Base-by-base conservation (phyloP, 1,140 invertebrate genomes). In the Drosophila kohkoa region DNA sequence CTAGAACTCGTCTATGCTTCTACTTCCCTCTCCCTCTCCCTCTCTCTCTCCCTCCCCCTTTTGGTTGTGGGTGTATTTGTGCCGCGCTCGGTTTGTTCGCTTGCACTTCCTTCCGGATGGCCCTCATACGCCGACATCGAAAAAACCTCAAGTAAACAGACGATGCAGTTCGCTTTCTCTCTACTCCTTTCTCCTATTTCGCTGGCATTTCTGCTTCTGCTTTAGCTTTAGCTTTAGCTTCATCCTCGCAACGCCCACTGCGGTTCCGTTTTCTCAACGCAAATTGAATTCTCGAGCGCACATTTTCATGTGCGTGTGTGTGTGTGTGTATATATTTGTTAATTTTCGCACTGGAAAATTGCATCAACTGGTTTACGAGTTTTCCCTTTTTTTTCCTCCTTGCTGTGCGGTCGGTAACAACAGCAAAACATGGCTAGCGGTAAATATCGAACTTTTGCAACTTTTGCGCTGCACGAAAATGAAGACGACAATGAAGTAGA, bases 311-410 rank as follows among this genome's bases (percentile, higher is more conserved):
- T 86, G 77, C 82, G 49, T 57, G 55, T 46, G 51, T 62, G 63
- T 48, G 43, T 62, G 41, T 70, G 48, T 70, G 75, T 78, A 69
- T 86, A 69, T 86, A 73, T 87, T 79, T 87, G 72, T 82, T 87
- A 87, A 87, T 87, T 77, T 87, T 82, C 83, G 79, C 80, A 79
- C 79, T 72, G 79, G 83, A 82, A 87, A 87, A 87, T 88, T 87
- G 83, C 83, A 88, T 87, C 82, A 87, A 80, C 75, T 81, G 77
- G 81, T 72, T 83, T 81, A 72, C 70, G 46, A 65, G 11, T 30
- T 15, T 62, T 38, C 30, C 7, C 6, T 5, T 6, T 32, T 32
- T 32, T 32, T 32, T 1, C 30, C 5, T 32, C 64, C 67, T 54
- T 28, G 1, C 52, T 59, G 41, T 67, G 60, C 46, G 16, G 49